Base-by-base conservation (phyloP, 2,888 invertebrate genomes). In the Phyllotreta striolata region DNA sequence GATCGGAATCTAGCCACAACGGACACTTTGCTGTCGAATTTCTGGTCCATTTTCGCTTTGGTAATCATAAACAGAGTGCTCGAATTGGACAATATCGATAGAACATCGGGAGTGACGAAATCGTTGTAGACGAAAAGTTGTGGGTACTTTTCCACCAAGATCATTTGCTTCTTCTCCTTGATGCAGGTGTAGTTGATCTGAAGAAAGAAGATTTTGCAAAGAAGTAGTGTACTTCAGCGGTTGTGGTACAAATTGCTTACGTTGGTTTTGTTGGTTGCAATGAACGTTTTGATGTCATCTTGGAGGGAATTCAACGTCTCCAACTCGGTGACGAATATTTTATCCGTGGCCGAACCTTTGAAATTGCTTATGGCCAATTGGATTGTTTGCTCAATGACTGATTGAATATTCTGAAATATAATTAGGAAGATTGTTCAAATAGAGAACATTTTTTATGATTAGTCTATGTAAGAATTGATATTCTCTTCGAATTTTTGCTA, bases 291-390 rank as follows among this genome's bases (percentile, higher is more conserved):
- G 38, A 79, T 73, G 46, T 73, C 72, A 8, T 75, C 69, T 14
- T 73, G 47, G 12, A 80, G 66, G 7, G 72, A 64, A 44, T 75
- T 72, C 56, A 47, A 75, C 72, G 74, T 73, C 62, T 77, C 74
- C n/a, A 80, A 68, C 72, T 81, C 81, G 1, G 77, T 77, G 7
- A 81, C 70, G 54, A 73, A 72, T 6, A 81, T 69, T 58, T 74
- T 79, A 6, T 70, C 76, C 0, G 71, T 64, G 38, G 67, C 66
- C 14, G 72, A 70, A n/a, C 76, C 76, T 14, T 70, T 67, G 61
- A 77, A 79, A 61, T 80, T 80, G 6, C 74, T 69, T 14, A 79
- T 55, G 10, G 74, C 70, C 10, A 80, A 61, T 57, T 80, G 78
- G 3, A 81, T 43, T 10, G 79, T 76, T 40, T 75, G 69, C 51